A percentile compares a stretch with the other conserved stretches of the same genome.
Evolutionary conservation across 2,888 invertebrate genomes (phyloP).

Genomic region (Perithous albicinctus): DNA sequence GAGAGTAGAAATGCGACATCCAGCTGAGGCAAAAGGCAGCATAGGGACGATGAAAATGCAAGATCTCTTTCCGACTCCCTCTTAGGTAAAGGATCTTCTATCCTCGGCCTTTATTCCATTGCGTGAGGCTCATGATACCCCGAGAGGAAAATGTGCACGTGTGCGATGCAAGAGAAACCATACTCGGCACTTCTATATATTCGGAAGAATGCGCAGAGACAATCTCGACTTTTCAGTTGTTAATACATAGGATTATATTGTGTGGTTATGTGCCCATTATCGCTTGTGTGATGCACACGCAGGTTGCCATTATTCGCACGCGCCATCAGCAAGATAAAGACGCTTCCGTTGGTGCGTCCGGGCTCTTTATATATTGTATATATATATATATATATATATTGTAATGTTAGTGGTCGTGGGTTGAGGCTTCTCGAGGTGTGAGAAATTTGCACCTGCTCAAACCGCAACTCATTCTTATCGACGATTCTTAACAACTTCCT

Average conservation of each 20-base stretch:
- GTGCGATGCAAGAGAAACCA: neutral
- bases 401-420: constrained; percentile 45
- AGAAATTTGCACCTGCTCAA: constrained; percentile 56
- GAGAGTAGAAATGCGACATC: constrained; percentile 42
- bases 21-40: constrained; percentile 28
- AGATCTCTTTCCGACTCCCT: constrained; percentile 25
- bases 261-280: constrained; percentile 8
- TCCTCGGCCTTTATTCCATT: constrained; percentile 15
- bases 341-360: constrained; percentile 53
- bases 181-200: no score
- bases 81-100: constrained; percentile 9
- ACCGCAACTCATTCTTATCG: constrained; percentile 30
- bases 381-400: constrained; percentile 13
- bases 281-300: constrained; percentile 30
- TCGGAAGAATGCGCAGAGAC: neutral
- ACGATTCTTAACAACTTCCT: constrained; percentile 44
- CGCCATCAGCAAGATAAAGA: constrained; percentile 50
- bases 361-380: constrained; percentile 7
- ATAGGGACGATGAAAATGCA: constrained; percentile 27
- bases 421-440: constrained; percentile 34
- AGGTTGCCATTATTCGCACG: constrained; percentile 58
- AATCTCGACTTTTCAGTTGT: constrained; percentile 28
- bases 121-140: neutral
- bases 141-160: neutral
- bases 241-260: constrained; percentile 20